Base-by-base conservation (phyloP, 2,888 invertebrate species). In the Cosmopolites sordidus region DNA sequence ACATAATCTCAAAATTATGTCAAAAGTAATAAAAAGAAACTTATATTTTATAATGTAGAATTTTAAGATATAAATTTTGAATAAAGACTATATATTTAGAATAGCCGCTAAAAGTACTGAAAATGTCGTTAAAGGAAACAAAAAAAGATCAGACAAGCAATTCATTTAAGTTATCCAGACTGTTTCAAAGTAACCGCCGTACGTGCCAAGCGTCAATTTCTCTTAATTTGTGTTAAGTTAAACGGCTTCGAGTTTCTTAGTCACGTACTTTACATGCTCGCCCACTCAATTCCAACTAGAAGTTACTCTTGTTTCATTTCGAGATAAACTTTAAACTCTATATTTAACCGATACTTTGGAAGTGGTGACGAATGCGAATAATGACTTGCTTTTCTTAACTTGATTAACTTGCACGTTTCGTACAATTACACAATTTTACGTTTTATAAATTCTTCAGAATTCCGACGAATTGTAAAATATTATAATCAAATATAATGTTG, bases 201-300 rank as follows among this genome's bases (percentile, higher is more conserved):
- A 33, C 33, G 33, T 33, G 33, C 33, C 33, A 33, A 33, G 33
- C 33, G 33, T 33, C 33, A 33, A 33, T 33, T 33, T 33, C 33
- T 33, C 33, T 33, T 33, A 33, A 33, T 33, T 33, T 33, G 33
- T 12, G 33, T 33, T 33, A 33, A 33, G n/a, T 33, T 33, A 33
- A 33, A 33, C 33, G 33, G 33, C 12, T 33, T 33, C 33, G 5
- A 12, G 33, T 33, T 33, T 33, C 33, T 33, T 11, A 5, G 33
- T 33, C 33, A 33, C 33, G 33, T 33, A 33, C 33, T 33, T 33
- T 33, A 12, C 33, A 33, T 33, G 33, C 12, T 33, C n/a, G 33
- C 12, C 8, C 33, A 33, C 33, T 33, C 33, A 12, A 12, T 33
- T 33, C 11, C 8, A 22, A 22, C 22, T 22, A 8, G 33, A 12